Evolutionary conservation across 2,888 invertebrate genomes (phyloP), one percentile per base, ranked within the genome.

Genomic region (Rhamnusium bicolor): DNA sequence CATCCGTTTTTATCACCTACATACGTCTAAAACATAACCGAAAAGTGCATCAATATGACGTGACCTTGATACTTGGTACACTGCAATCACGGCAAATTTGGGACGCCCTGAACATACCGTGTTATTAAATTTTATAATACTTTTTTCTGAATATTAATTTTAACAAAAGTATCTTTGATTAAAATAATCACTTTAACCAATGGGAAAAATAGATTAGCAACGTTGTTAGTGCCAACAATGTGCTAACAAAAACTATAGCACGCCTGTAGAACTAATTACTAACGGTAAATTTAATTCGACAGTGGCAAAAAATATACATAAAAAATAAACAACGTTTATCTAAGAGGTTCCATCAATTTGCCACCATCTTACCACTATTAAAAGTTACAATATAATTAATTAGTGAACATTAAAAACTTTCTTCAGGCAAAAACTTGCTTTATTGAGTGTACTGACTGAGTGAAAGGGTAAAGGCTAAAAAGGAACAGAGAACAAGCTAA

Each of bases 351-450:
- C 74, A 53, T 79, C 77, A 80, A 80, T 81, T 81, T 75, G 79
- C 78, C 79, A 72, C 73, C 75, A 79, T 80, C 75, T 81, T 80
- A 79, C 79, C 56, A 66, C 79, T 82, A 80, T 82, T 81, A 81
- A 79, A 82, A 75, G 71, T 73, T 72, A 77, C 80, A 76, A 74
- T 73, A 75, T 77, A 80, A 82, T 82, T 82, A 82, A 81, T 82
- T 81, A 75, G 78, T 74, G 54, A 70, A 80, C 80, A 78, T 80
- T 79, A 79, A 74, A 75, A 74, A 73, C 70, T 69, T 63, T 58
- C 65, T 63, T 32, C 24, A 51, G 14, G 63, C 69, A 78, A 78
- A 76, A 74, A 73, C 72, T 74, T 71, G 73, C 61, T 63, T 49
- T 63, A 67, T 51, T 51, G 76, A 74, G 74, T 78, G 76, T 80